Conservation (phyloP, 2,797 vertebrate species). For the Emys orbicularis region DNA sequence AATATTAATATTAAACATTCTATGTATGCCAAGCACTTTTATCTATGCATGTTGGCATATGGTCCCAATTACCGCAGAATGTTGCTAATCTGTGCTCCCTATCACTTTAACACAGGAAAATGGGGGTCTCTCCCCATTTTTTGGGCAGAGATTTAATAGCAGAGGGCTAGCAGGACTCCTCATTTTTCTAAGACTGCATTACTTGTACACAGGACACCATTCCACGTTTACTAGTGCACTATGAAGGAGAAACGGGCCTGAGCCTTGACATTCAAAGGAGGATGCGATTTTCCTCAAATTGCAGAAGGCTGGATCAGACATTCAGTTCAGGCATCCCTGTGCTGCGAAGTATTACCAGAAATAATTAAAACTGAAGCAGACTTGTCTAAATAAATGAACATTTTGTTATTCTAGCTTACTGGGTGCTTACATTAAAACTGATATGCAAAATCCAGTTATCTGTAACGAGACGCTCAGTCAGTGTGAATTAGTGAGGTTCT, state of each 20-base stretch:
- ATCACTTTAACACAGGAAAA: slow-evolving; percentile 1
- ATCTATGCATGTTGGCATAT: neutral
- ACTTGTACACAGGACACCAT: neutral
- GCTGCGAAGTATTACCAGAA: neutral
- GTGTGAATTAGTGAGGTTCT: neutral
- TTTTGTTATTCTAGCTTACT: slow-evolving; percentile 8
- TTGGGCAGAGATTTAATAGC: neutral
- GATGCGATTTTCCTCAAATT: neutral
- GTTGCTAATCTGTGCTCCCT: neutral
- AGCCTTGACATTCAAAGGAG: fast-evolving
- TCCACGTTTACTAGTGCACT: neutral
- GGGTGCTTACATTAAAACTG: slow-evolving; percentile 5
- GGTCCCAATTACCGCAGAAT: neutral
- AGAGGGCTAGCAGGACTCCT: neutral
- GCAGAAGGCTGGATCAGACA: neutral
- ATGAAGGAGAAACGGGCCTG: fast-evolving
- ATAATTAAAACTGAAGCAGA: neutral
- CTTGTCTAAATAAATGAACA: neutral
- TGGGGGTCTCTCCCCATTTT: neutral
- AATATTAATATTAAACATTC: neutral
- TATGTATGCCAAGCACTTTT: neutral
- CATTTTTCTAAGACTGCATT: neutral
- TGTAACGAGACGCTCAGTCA: neutral
- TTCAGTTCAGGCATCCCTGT: neutral
- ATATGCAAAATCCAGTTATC: slow-evolving; percentile 50